Conservation (phyloP, 2,797 vertebrate genomes). For the Dipus sagitta region DNA sequence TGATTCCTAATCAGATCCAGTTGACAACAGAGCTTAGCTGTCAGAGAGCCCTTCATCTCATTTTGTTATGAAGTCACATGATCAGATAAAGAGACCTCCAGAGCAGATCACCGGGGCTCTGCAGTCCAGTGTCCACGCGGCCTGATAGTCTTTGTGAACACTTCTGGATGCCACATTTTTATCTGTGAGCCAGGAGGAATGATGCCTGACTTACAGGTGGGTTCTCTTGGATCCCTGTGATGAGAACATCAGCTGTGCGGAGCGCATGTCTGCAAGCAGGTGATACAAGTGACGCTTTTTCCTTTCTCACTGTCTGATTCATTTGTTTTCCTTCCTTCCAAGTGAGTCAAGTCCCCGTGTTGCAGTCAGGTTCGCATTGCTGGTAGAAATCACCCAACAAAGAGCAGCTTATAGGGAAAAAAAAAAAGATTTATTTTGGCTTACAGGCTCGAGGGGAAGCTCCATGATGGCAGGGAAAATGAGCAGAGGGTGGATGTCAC, state of each 20-base stretch:
- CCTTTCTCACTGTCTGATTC: not conserved
- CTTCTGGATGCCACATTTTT: accelerated
- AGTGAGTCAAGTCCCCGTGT: conserved; percentile 29
- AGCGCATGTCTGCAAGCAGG: not conserved
- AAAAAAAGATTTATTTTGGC: too few relatives aligned
- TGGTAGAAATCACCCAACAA: too few relatives aligned
- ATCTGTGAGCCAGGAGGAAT: not conserved
- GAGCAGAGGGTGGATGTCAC: too few relatives aligned
- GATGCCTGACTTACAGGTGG: not conserved
- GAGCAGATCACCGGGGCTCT: not conserved
- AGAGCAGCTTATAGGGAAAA: too few relatives aligned
- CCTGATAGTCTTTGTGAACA: too few relatives aligned
- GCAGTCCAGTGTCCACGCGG: not conserved
- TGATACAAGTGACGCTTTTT: not conserved
- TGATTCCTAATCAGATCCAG: too few relatives aligned
- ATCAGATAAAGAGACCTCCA: not conserved
- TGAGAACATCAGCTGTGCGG: not conserved
- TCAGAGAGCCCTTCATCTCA: too few relatives aligned
- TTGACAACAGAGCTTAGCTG: too few relatives aligned
- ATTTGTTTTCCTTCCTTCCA: not conserved
- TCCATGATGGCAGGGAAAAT: too few relatives aligned
- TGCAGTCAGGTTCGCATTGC: too few relatives aligned
- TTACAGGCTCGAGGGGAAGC: too few relatives aligned
- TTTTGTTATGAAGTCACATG: not conserved
- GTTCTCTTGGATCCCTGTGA: not conserved